A percentile compares a stretch with the other conserved stretches of the same genome.
phyloP scores from a whole-genome alignment of 2,113 vertebrate species.

The Heliornis fulica region DNA sequence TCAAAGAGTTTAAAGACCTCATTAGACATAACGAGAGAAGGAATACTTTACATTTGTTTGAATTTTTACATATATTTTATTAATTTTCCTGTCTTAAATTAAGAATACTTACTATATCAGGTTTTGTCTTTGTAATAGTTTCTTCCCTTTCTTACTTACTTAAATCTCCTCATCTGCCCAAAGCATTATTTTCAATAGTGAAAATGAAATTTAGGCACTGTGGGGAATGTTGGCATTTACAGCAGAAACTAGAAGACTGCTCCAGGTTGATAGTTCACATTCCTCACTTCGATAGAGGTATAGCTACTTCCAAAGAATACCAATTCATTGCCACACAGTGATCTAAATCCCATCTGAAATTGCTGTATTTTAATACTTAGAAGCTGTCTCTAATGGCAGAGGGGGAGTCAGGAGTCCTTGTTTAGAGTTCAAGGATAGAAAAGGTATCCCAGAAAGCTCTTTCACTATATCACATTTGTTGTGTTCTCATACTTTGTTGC shows the following conservation, averaged over 20 bases:
- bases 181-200: background rate
- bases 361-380: slow-evolving; percentile 36
- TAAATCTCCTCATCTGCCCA: background rate
- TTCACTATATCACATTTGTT: slow-evolving; percentile 58
- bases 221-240: slow-evolving; percentile 28
- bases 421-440: slow-evolving; percentile 63
- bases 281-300: background rate
- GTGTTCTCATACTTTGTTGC: slow-evolving; percentile 49
- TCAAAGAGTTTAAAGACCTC: background rate
- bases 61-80: background rate
- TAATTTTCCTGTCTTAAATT: background rate
- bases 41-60: background rate
- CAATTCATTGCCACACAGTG: background rate
- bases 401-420: slow-evolving; percentile 32
- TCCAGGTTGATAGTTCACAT: slow-evolving; percentile 6
- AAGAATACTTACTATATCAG: background rate
- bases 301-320: background rate
- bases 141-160: background rate
- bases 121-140: background rate
- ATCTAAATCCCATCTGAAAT: slow-evolving; percentile 39
- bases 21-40: background rate
- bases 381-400: background rate
- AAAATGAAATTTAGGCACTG: background rate
- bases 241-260: background rate
- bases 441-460: slow-evolving; percentile 5